Evolutionary conservation across 1,140 invertebrate species (phyloP), one percentile per base, ranked within the genome.

Genomic region (Latrodectus geometricus): DNA sequence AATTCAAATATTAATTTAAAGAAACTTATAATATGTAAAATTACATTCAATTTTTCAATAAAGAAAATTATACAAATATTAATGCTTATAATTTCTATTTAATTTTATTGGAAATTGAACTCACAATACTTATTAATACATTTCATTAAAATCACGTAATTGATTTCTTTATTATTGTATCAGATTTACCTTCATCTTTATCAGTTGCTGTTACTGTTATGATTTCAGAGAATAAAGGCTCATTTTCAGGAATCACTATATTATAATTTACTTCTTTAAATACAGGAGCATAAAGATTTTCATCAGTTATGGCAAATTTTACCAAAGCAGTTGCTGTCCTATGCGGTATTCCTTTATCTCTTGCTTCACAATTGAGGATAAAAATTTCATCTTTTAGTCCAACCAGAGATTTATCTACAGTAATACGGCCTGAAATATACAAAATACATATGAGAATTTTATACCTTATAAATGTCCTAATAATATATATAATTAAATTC

Each of bases 161-260:
- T 35, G 1, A 3, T 3, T 35, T 35, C 35, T 35, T 5, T 3
- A 35, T 35, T 35, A 35, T 3, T 35, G 35, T 5, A 35, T 35
- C 1, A 35, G 5, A n/a, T 8, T 78, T 88, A 88, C 89, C 95
- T 87, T 93, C 92, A 90, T 99, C 97, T 61, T 92, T 92, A 91
- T 99, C 98, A 4, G 93, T 94, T 5, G 97, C 97, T 74, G 92
- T 94, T 0, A 99, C 94, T 12, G 94, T 96, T 0, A 97, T 90
- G 87, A 99, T 96, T 5, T 95, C 95, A 0, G 95, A 95, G 5
- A 96, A 96, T 0, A 97, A 91, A 0, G 95, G 94, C 90, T 97
- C 96, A 91, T 97, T 97, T 92, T 98, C 97, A 4, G 95, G 95
- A 1, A 99, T 95, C 83, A 96, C 95, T 0, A 96, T 96, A 92